phyloP scores from a whole-genome alignment of 2,888 invertebrate genomes.

The Caenorhabditis panamensis region DNA sequence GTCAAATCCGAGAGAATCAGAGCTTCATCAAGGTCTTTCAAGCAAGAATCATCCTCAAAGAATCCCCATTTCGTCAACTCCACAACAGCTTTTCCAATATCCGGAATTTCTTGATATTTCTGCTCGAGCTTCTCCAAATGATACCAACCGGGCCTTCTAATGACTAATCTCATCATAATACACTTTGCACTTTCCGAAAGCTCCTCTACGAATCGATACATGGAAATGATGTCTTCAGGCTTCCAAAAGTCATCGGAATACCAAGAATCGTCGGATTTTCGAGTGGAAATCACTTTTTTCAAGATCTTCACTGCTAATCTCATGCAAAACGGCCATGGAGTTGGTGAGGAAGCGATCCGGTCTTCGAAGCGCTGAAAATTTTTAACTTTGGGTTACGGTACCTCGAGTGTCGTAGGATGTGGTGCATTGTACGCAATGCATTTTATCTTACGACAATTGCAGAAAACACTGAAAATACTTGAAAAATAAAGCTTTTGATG shows the following conservation, averaged over 20 bases:
- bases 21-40: conserved; percentile 42
- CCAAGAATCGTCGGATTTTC: conserved; percentile 34
- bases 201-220: conserved; percentile 42
- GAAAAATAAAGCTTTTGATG: not conserved
- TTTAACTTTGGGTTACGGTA: not conserved
- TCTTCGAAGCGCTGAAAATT: conserved; percentile 41
- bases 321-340: conserved; percentile 37
- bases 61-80: conserved; percentile 53
- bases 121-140: conserved; percentile 43
- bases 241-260: conserved; percentile 54
- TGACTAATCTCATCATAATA: conserved; percentile 40
- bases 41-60: conserved; percentile 38
- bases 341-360: not conserved
- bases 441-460: not conserved
- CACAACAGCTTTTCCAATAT: conserved; percentile 6
- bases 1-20: conserved; percentile 27
- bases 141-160: conserved; percentile 48
- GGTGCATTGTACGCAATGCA: conserved; percentile 4
- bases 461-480: not conserved
- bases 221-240: conserved; percentile 27
- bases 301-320: conserved; percentile 35
- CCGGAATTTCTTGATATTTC: conserved; percentile 39
- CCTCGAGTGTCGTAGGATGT: not conserved
- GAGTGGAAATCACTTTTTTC: conserved; percentile 39
- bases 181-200: conserved; percentile 43